Base-by-base conservation (phyloP, 1,140 invertebrate species). In the Diplogasteroides magnus region DNA sequence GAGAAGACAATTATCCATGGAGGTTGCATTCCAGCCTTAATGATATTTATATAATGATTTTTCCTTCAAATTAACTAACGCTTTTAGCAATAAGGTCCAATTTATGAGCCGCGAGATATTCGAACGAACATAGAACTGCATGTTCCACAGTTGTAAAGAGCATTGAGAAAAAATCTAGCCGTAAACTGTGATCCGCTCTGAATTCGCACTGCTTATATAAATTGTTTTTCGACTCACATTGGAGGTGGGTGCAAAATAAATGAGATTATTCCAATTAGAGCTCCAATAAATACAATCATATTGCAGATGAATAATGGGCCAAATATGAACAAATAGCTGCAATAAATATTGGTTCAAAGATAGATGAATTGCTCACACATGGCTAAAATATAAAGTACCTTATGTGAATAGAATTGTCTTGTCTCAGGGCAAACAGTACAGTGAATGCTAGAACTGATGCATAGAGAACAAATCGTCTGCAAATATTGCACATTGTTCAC, bases 281-380 rank as follows among this genome's bases (percentile, higher is more conserved):
- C 92, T 71, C 94, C 94, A 61, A 89, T 80, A 55, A 96, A 89
- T 23, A 94, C 93, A 79, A 95, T 88, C 69, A 89, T 86, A 84
- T 97, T 97, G 94, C 94, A 97, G 72, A 95, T 89, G 93, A 93
- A 98, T 83, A 98, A 89, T 61, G 94, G 94, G 31, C 90, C 88
- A 83, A 97, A 97, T 27, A 97, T 89, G 3, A 90, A 89, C 92
- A 93, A 96, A 82, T 91, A 97, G 69, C 91, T 94, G 91, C 92
- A 95, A 82, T 88, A 86, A 64, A 91, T 90, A 61, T 88, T 89
- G 58, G 0, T 3, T 26, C 13, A 1, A 15, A n/a, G 23, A 57
- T n/a, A 55, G 58, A 59, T 1, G 19, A 59, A 6, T 0, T 0
- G 1, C 0, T 31, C 2, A 25, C n/a, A n/a, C n/a, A n/a, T n/a